A percentile compares a stretch with the other conserved stretches of the same genome.
Conservation (phyloP, 2,888 invertebrate genomes). For the Invenusta paracnida region DNA sequence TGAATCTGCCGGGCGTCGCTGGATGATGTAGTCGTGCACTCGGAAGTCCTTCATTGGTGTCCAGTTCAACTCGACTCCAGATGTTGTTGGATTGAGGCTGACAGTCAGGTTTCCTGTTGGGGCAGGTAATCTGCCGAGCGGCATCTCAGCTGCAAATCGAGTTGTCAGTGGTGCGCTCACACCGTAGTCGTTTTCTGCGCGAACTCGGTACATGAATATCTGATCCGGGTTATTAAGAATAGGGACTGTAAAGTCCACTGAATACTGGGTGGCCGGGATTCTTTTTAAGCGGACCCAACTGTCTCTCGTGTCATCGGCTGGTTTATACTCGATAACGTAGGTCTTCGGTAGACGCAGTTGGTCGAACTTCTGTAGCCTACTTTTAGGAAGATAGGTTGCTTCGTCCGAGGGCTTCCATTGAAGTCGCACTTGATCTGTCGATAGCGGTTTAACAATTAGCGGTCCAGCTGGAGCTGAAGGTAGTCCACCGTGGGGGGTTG, state of each 20-base stretch:
- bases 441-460: constrained; percentile 66
- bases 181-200: constrained; percentile 21
- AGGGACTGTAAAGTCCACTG: not conserved
- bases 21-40: constrained; percentile 3
- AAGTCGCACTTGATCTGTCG: constrained; percentile 38
- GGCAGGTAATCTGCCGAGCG: not conserved
- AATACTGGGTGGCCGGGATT: not conserved
- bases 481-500: not conserved
- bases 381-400: not conserved
- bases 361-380: not conserved
- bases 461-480: constrained; percentile 38
- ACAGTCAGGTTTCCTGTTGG: not conserved
- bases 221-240: not conserved
- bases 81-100: not conserved
- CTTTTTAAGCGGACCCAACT: not conserved
- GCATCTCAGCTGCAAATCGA: not conserved
- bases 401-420: constrained; percentile 41
- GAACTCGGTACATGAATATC: constrained; percentile 5
- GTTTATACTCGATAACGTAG: constrained; percentile 1
- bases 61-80: not conserved
- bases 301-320: not conserved
- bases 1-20: not conserved
- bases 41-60: not conserved
- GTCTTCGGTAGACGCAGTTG: not conserved
- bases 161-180: constrained; percentile 30